A percentile compares a stretch with the other conserved stretches of the same genome.
Conservation (phyloP, 1,140 invertebrate genomes). For the Thaumatotibia leucotreta region DNA sequence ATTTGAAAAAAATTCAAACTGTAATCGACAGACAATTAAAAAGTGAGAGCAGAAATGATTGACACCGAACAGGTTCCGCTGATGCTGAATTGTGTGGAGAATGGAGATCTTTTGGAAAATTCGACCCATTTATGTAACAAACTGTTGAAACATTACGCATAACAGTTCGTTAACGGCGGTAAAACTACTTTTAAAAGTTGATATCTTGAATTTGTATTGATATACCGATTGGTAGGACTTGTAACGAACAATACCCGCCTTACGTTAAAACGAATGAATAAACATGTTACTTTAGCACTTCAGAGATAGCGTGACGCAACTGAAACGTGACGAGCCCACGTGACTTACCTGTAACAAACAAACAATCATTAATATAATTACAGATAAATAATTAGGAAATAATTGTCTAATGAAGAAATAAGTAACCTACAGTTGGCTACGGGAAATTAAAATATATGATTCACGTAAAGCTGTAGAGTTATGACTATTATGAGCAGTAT, state of each 20-base stretch:
- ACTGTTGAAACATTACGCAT: too few species aligned
- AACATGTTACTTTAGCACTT: background rate
- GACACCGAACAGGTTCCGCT: too few species aligned
- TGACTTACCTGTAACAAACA: slow-evolving; percentile 11
- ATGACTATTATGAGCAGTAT: background rate
- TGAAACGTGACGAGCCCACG: background rate
- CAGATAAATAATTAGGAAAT: background rate
- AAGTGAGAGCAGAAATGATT: too few species aligned
- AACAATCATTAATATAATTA: background rate
- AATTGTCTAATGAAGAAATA: background rate
- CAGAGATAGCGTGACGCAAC: background rate
- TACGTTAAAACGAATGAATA: background rate
- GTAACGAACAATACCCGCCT: background rate
- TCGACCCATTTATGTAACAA: too few species aligned
- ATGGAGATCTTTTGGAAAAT: too few species aligned
- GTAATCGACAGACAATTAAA: too few species aligned
- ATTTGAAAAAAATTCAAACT: too few species aligned
- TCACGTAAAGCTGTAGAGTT: background rate
- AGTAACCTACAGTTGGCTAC: background rate
- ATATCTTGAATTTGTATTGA: too few species aligned
- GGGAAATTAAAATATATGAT: background rate
- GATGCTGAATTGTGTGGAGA: too few species aligned
- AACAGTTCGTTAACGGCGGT: too few species aligned
- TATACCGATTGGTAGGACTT: background rate
- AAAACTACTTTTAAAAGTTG: too few species aligned